These are phyloP conservation scores for Eupithecia inturbata DNA, from an alignment of 2,888 invertebrate genomes.

Conservation along the genomic window DNA sequence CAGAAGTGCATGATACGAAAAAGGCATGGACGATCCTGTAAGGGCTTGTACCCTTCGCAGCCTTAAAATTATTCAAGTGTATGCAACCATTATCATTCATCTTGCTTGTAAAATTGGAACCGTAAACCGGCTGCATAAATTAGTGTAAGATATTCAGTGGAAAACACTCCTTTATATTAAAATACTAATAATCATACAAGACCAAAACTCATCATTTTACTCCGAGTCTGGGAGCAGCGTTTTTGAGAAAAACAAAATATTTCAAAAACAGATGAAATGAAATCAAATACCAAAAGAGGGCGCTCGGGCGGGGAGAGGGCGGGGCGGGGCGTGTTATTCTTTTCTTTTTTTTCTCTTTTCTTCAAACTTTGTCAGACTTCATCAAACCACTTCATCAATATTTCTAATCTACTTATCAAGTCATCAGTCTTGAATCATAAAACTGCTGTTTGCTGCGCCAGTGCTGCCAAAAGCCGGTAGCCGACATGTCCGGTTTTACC, in stretches of 20 bases:
- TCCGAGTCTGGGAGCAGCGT: constrained; percentile 16
- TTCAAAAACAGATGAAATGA: constrained; percentile 46
- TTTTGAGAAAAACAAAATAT: constrained; percentile 27
- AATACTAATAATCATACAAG: constrained; percentile 5
- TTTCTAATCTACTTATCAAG: too few relatives aligned
- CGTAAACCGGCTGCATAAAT: constrained; percentile 51
- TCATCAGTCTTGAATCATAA: constrained; percentile 1
- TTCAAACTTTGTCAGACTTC: neutral
- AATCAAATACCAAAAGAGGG: constrained; percentile 44
- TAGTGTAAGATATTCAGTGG: constrained; percentile 2
- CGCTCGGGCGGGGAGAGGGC: constrained; percentile 4
- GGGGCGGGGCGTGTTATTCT: constrained; percentile 41
- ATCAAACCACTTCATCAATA: neutral
- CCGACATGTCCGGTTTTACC: too few relatives aligned
- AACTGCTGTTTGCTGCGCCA: neutral
- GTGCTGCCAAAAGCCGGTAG: neutral
- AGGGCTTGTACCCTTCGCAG: constrained; percentile 88
- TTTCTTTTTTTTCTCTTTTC: constrained; percentile 2
- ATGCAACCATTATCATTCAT: constrained; percentile 90
- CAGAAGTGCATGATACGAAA: constrained; percentile 92
- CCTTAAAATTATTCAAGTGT: constrained; percentile 92
- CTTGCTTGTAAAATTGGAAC: constrained; percentile 52
- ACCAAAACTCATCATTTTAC: constrained; percentile 18
- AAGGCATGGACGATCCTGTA: constrained; percentile 93
- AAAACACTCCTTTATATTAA: constrained; percentile 10